Evolutionary conservation across 2,797 vertebrate species (phyloP), one percentile per base, ranked within the genome.

Genomic region (Aselliscus stoliczkanus): DNA sequence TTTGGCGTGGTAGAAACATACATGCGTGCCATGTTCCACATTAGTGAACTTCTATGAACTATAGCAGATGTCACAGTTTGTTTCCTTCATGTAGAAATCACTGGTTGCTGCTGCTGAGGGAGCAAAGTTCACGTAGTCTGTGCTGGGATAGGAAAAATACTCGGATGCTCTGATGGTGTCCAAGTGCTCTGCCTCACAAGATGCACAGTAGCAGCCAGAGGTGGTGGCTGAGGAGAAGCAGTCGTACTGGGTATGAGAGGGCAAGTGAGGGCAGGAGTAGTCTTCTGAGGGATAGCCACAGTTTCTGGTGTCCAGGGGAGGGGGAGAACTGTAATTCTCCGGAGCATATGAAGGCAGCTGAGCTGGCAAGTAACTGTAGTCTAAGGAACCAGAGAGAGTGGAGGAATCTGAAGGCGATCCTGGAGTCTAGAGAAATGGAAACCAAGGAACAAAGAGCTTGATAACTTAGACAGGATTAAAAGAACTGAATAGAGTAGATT

Each of bases 1-100:
- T 56, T 50, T 58, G 91, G 50, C 20, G 17, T 4, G 15, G 65
- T 39, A 37, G 72, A 72, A 94, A 92, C 56, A 75, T 11, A n/a
- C 10, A 39, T 17, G 4, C n/a, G 47, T 4, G 25, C 29, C 65
- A 25, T 3, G 34, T 72, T 90, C 75, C 65, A 31, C 52, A 37
- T 17, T 0, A 47, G 31, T 3, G n/a, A 4, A 39, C 31, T 70
- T 86, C 89, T 86, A 96, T 98, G 99, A 99, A 98, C 99, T 98
- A 96, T 99, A 99, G 97, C 99, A 99, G 97, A 99, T 98, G 65
- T 99, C 99, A 12, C 99, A 98, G 90, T 96, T 98, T 80, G 98
- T 96, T 92, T 99, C 99, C 96, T 98, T 98, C 95, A 97, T 98
- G 62, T 98, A 99, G 96, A 98, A 99, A 95, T 98, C 98, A 2